Base-by-base conservation (phyloP, 2,888 invertebrate species). In the Deilephila porcellus region DNA sequence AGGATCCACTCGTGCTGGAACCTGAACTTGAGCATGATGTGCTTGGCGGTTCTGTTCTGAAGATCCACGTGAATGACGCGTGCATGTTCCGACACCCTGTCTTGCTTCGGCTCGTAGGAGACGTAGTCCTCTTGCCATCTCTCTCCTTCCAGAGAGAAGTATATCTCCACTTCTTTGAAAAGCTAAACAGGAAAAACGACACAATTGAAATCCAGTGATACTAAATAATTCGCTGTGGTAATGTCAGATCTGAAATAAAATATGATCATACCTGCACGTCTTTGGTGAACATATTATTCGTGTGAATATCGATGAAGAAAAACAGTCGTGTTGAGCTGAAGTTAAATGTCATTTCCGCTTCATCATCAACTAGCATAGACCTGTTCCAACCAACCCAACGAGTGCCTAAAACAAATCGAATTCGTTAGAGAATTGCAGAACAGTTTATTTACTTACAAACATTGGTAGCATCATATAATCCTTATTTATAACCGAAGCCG, bases 381-480 rank as follows among this genome's bases (percentile, higher is more conserved):
- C 97, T 96, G 85, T 96, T 96, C 98, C 98, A 98, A 37, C 98
- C 98, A 5, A 98, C 96, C 98, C 98, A 98, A 71, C 96, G 95
- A 64, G 95, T 95, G 56, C 96, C 96, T 96, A 80, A 52, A 85
- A 86, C 62, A 71, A 62, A 11, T 17, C 17, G 53, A 25, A 59
- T 32, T n/a, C n/a, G 7, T 71, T 37, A 45, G 11, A 45, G 14
- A 3, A 45, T 45, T 14, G 11, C 45, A 11, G 11, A 45, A 45
- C 45, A 45, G 11, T 60, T 29, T 60, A 25, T 29, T 60, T 25
- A 14, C 25, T 14, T 0, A 8, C 25, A 14, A 8, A 60, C 14
- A 60, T 29, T 14, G 60, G 11, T 19, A 1, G 32, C 5, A 29
- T 6, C 32, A 29, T 7, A 37, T 60, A 7, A 45, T n/a, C 52